A percentile compares a stretch with the other conserved stretches of the same genome.
These are phyloP conservation scores for Anthrax anthrax DNA, from an alignment of 2,888 invertebrate genomes.

Conservation along the genomic window DNA sequence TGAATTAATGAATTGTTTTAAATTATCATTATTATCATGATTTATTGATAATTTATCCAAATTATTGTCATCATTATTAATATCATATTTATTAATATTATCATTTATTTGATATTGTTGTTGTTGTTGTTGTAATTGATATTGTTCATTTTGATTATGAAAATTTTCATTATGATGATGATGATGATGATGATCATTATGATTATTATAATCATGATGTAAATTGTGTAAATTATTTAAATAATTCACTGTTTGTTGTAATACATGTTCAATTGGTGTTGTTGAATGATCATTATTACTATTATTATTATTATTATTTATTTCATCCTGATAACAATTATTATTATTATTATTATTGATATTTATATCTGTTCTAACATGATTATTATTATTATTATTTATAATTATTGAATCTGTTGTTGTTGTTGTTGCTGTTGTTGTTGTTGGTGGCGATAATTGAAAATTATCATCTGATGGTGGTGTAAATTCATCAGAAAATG, in stretches of 20 bases:
- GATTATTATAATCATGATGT: not conserved
- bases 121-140: too few species aligned
- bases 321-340: not conserved
- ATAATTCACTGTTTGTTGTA: constrained; percentile 27
- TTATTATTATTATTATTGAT: constrained; percentile 4
- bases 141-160: too few species aligned
- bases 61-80: too few species aligned
- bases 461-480: constrained; percentile 17
- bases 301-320: not conserved
- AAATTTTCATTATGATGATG: too few species aligned
- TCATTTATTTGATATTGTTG: too few species aligned
- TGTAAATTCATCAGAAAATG: constrained; percentile 34
- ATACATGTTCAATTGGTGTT: constrained; percentile 22
- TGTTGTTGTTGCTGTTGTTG: not conserved
- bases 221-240: constrained; percentile 26
- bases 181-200: not conserved
- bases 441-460: not conserved
- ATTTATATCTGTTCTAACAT: too few species aligned
- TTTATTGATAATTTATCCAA: too few species aligned
- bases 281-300: not conserved
- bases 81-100: too few species aligned
- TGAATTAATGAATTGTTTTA: too few species aligned
- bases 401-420: constrained; percentile 4
- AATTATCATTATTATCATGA: too few species aligned
- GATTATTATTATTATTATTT: too few species aligned